phyloP scores from a whole-genome alignment of 1,140 invertebrate genomes.

The Drosophila ercepeae region DNA sequence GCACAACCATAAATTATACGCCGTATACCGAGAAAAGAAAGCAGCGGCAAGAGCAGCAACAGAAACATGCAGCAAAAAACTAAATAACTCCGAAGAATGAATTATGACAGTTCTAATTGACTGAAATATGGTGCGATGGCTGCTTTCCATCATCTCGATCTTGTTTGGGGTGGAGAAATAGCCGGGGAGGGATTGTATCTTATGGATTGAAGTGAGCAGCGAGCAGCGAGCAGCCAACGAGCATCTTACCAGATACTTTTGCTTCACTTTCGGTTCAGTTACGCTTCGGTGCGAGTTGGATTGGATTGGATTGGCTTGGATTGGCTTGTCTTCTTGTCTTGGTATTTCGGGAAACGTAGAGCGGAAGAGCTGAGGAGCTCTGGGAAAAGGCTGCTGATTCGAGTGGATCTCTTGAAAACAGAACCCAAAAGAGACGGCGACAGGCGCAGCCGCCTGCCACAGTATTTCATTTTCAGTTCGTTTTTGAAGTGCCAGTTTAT shows the following conservation, averaged over 20 bases:
- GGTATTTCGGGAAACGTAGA: slow-evolving; percentile 34
- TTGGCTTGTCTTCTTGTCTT: slow-evolving; percentile 24
- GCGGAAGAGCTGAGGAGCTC: slow-evolving; percentile 11
- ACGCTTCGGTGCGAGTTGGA: slow-evolving; percentile 49
- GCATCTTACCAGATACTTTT: slow-evolving; percentile 73
- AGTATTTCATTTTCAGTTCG: slow-evolving; percentile 56
- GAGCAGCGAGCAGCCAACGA: slow-evolving; percentile 27
- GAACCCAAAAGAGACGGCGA: slow-evolving; percentile 72
- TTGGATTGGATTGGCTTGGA: slow-evolving; percentile 43
- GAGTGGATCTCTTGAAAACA: slow-evolving; percentile 64
- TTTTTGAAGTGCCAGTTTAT: slow-evolving; percentile 78
- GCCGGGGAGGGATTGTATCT: slow-evolving; percentile 4
- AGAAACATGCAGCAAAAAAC: slow-evolving; percentile 30
- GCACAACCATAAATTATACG: slow-evolving; percentile 71
- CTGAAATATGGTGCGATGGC: slow-evolving; percentile 83
- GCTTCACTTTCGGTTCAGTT: slow-evolving; percentile 67
- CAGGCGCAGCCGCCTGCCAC: slow-evolving; percentile 51
- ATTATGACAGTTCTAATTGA: slow-evolving; percentile 84
- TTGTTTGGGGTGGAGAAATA: slow-evolving; percentile 21
- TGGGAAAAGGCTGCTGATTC: slow-evolving; percentile 42
- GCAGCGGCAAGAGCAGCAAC: slow-evolving; percentile 15
- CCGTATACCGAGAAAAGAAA: slow-evolving; percentile 26
- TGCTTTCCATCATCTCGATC: slow-evolving; percentile 75
- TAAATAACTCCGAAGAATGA: slow-evolving; percentile 83
- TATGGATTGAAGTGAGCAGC: slow-evolving; percentile 52